A percentile compares a stretch with the other conserved stretches of the same genome.
phyloP scores from a whole-genome alignment of 2,113 vertebrate species.

The Empidonax alnorum region DNA sequence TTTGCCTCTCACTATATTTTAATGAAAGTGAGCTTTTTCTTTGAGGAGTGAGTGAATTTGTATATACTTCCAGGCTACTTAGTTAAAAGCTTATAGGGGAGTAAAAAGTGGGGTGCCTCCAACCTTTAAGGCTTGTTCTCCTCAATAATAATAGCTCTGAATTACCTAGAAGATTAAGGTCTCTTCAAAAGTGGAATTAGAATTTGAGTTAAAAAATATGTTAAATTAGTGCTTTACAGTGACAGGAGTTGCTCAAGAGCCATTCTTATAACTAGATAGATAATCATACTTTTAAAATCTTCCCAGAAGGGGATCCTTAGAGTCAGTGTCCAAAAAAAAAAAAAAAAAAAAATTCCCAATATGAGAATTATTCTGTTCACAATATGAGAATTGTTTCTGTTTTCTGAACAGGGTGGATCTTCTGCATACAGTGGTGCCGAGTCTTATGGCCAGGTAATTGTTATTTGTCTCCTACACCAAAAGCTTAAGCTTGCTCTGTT shows the following conservation, averaged over 20 bases:
- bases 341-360: neutral
- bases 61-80: neutral
- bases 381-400: neutral
- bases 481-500: neutral
- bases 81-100: neutral
- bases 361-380: neutral
- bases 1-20: neutral
- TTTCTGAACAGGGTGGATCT: slow-evolving; percentile 43
- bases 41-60: neutral
- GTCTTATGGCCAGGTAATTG: slow-evolving; percentile 48
- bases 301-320: neutral
- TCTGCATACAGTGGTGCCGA: neutral
- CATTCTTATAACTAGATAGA: neutral
- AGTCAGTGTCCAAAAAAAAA: neutral
- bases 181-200: neutral
- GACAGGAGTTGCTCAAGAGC: neutral
- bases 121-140: neutral
- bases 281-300: neutral
- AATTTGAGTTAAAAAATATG: neutral
- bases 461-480: neutral
- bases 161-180: neutral
- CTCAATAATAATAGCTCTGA: neutral
- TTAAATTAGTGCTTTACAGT: neutral
- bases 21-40: neutral
- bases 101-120: neutral